These are phyloP conservation scores for Hybognathus amarus DNA, from an alignment of 2,797 vertebrate species.

Conservation along the genomic window DNA sequence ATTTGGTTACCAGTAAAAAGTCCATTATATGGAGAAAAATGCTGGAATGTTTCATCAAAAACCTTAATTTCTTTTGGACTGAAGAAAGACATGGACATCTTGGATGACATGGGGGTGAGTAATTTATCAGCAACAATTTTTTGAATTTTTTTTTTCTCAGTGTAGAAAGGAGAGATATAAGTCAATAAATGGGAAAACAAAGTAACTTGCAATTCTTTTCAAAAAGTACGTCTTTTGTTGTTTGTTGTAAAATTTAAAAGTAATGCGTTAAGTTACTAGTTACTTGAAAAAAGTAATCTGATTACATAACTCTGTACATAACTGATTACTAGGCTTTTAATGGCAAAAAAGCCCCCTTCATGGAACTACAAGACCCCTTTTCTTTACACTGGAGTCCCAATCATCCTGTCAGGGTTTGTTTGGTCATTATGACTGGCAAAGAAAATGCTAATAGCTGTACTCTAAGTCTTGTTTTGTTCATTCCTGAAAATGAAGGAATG, in stretches of 20 bases:
- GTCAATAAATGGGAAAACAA: neutral
- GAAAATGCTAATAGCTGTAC: neutral
- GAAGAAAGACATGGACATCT: too few species aligned
- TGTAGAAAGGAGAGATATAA: neutral
- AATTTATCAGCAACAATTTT: too few species aligned
- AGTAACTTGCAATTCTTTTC: neutral
- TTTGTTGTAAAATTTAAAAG: neutral
- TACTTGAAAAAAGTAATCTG: neutral
- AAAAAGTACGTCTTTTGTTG: neutral
- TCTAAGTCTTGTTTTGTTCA: neutral
- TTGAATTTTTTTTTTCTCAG: too few species aligned
- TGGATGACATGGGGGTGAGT: too few species aligned
- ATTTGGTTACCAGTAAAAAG: too few species aligned
- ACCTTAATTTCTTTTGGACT: too few species aligned
- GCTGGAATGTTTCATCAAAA: too few species aligned
- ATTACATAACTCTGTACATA: neutral
- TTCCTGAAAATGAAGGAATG: neutral
- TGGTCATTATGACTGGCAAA: neutral
- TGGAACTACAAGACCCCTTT: neutral
- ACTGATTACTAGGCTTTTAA: neutral
- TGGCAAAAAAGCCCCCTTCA: neutral
- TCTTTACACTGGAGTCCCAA: neutral
- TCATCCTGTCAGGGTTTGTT: neutral
- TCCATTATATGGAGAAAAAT: too few species aligned
- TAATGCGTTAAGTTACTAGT: neutral